A percentile compares a stretch with the other conserved stretches of the same genome.
Conservation (phyloP, 2,797 vertebrate species). For the Eurystomus glaucurus region DNA sequence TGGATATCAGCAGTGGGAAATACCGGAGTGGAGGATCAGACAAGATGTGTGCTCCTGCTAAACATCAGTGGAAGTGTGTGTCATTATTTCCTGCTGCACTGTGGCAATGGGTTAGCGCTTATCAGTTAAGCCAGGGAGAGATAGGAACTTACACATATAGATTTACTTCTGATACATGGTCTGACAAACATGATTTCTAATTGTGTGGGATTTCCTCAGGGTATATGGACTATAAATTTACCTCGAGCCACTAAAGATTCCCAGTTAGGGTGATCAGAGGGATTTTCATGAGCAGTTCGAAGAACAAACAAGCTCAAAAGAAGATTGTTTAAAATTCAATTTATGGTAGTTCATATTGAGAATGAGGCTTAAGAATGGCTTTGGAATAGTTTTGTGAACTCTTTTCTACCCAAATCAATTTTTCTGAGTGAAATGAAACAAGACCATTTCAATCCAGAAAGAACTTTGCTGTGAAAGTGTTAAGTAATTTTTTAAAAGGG, state of each 20-base stretch:
- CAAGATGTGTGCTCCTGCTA: background rate
- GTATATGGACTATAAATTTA: background rate
- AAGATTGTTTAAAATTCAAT: background rate
- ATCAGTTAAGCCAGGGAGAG: background rate
- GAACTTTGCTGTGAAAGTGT: background rate
- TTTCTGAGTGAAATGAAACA: background rate
- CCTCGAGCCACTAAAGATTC: background rate
- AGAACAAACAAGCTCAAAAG: background rate
- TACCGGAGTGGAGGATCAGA: background rate
- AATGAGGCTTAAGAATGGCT: background rate
- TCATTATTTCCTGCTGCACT: fast-evolving
- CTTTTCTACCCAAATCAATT: background rate
- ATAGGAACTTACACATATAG: background rate
- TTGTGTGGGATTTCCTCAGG: background rate
- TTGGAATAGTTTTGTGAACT: background rate
- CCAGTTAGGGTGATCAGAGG: background rate
- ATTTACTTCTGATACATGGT: background rate
- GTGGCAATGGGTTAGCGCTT: background rate
- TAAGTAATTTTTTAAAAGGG: background rate
- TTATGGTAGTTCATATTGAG: background rate
- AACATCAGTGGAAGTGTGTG: fast-evolving
- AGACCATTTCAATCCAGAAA: background rate
- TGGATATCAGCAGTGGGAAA: background rate
- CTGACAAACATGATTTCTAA: background rate
- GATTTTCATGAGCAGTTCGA: background rate